Conservation (phyloP, 2,797 vertebrate genomes). For the Margarornis squamiger region DNA sequence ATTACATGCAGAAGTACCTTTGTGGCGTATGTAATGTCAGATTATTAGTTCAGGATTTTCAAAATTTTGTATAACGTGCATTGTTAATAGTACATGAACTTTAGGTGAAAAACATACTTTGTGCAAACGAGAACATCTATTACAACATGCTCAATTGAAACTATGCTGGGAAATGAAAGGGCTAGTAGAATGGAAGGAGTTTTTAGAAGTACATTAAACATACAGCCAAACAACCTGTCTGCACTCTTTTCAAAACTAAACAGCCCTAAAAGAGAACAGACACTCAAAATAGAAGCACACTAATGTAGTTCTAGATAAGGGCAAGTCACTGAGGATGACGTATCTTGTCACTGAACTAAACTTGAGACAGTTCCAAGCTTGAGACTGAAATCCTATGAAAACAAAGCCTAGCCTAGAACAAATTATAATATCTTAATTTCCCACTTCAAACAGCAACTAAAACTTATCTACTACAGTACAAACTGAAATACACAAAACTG, state of each 20-base stretch:
- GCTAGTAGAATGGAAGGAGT: neutral
- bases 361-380: neutral
- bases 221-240: neutral
- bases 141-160: neutral
- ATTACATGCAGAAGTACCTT: neutral
- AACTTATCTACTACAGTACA: neutral
- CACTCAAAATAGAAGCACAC: neutral
- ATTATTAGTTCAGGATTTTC: neutral
- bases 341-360: neutral
- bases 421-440: neutral
- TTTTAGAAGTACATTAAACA: neutral
- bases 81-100: neutral
- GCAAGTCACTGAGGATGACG: neutral
- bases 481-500: neutral
- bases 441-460: neutral
- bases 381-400: neutral
- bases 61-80: neutral
- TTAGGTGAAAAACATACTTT: neutral
- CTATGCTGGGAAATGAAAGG: neutral
- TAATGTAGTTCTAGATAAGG: constrained; percentile 20
- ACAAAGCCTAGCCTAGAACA: neutral
- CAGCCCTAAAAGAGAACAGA: neutral
- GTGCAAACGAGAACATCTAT: neutral
- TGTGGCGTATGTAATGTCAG: fast-evolving
- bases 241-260: neutral